Base-by-base conservation (phyloP, 2,797 vertebrate species). In the Sebastolobus alascanus region DNA sequence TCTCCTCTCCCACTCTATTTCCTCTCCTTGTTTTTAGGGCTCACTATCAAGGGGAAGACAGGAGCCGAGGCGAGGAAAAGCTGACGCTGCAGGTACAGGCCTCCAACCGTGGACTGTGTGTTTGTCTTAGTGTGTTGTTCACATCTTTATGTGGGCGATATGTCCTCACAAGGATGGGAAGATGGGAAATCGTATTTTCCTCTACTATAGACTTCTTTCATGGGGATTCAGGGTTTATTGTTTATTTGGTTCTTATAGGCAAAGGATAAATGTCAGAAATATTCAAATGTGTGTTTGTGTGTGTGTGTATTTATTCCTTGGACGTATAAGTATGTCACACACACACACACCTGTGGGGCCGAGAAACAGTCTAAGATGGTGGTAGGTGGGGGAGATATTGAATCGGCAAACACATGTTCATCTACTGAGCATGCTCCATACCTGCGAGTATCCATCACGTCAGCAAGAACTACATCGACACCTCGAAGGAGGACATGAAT, bases 41-140 rank as follows among this genome's bases (percentile, higher is more conserved):
- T 90, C 31, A 4, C 83, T 84, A 91, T 93, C 85, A 86, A 88
- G 87, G 79, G 81, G 75, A 68, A 87, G 86, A 86, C 84, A 82
- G 80, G 71, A 77, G 82, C 59, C 1, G 25, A 88, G 70, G 73
- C 50, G 60, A 33, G 77, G 82, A 89, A 84, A 52, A 75, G 92
- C 90, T 93, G 93, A 93, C 84, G 79, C 90, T 89, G 94, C 91
- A 92, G 84, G 84, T 91, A 71, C 27, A 40, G 66, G 79, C 68
- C 78, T 59, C 73, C 76, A 77, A 73, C 85, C 81, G 76, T 27
- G 55, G 64, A 72, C 52, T 66, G 75, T 71, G 81, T 80, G 75
- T 80, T 68, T 80, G 75, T 50, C 72, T 85, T 59, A 5, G 54
- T 59, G 79, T 71, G 74, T 38, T 56, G 46, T 63, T 84, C 43